Base-by-base conservation (phyloP, 1,140 invertebrate genomes). In the Psilanteris sp. region DNA sequence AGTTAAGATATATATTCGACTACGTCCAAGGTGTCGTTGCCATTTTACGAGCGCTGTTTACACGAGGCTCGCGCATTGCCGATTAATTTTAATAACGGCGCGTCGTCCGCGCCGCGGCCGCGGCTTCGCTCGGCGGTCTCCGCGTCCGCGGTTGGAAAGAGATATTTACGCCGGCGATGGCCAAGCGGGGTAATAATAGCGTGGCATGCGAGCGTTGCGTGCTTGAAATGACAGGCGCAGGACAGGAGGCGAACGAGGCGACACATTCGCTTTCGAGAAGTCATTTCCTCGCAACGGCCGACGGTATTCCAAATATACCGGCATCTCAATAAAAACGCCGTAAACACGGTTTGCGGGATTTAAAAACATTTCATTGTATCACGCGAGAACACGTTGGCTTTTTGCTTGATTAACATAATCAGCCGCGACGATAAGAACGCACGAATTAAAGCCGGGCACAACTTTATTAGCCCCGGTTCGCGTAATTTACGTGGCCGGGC, bases 151-250 rank as follows among this genome's bases (percentile, higher is more conserved):
- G n/a, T n/a, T n/a, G n/a, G n/a, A n/a, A 59, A 71, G 67, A 66
- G 46, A 64, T 57, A 59, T n/a, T n/a, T 61, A 73, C 32, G 52
- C 32, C 39, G 44, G 50, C 18, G 44, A 39, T 73, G 61, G 62
- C 37, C 64, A 48, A 64, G 64, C 44, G 46, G 59, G 64, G 64
- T 81, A 82, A 82, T 84, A 84, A 83, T 80, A 82, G 72, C 52
- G 64, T 81, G 76, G 79, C 81, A 78, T 83, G 84, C 77, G 79
- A 79, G 74, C 50, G 77, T 87, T 84, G 86, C 86, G 84, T 86
- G 85, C 81, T 76, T 61, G 14, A 77, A 84, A 80, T 84, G 86
- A 87, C 83, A 86, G 82, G 83, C 81, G 71, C 79, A 78, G 73
- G 80, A 83, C 84, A 85, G 79, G 79, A 84, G 83, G 82, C 64